Conservation (phyloP, 1,140 invertebrate species). For the Atopsyche davidsoni region DNA sequence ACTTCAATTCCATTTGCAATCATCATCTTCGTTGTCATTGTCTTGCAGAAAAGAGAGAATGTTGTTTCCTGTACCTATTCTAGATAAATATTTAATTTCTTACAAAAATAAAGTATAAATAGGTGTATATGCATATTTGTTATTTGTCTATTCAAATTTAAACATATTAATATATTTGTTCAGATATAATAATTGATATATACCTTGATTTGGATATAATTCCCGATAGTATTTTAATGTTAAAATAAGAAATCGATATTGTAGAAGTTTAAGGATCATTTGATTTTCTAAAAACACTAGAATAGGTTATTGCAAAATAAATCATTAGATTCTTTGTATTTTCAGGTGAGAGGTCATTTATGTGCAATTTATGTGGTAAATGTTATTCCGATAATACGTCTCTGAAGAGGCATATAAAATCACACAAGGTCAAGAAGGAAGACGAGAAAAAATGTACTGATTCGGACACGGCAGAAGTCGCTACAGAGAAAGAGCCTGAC, state of each 20-base stretch:
- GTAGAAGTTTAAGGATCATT: too few species aligned
- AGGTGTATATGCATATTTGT: not conserved
- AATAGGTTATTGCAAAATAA: too few species aligned
- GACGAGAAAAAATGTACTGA: not conserved
- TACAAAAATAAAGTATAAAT: not conserved
- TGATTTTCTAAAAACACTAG: too few species aligned
- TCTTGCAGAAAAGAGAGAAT: too few species aligned
- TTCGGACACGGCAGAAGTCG: not conserved
- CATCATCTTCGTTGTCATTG: too few species aligned
- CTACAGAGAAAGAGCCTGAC: not conserved
- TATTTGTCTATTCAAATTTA: too few species aligned
- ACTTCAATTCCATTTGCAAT: too few species aligned
- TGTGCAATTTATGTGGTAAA: slow-evolving; percentile 13
- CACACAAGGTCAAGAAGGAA: not conserved
- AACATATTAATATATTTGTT: not conserved
- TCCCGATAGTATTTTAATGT: too few species aligned
- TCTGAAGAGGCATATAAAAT: slow-evolving; percentile 9
- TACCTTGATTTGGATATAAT: not conserved
- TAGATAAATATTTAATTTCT: not conserved
- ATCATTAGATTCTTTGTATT: not conserved
- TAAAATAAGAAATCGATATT: too few species aligned
- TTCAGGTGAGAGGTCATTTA: slow-evolving; percentile 12
- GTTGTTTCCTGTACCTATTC: too few species aligned
- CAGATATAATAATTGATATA: not conserved
- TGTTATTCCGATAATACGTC: not conserved